These are phyloP conservation scores for Nestor notabilis DNA, from an alignment of 2,113 vertebrate genomes.

Conservation along the genomic window DNA sequence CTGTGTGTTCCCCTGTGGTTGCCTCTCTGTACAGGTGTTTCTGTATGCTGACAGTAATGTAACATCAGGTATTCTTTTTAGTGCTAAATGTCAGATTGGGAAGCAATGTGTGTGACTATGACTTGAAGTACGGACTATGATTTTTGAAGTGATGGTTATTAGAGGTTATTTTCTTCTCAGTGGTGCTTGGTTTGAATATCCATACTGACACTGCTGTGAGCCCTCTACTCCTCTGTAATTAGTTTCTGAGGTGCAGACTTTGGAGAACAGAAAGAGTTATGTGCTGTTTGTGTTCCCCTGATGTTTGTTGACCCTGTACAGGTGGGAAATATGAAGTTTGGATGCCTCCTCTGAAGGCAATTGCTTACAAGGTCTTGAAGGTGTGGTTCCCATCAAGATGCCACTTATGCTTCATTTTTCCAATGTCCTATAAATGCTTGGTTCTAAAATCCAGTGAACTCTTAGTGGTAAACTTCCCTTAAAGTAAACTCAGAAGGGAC, in stretches of 20 bases:
- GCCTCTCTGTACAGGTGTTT: background rate
- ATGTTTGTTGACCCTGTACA: background rate
- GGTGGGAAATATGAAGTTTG: background rate
- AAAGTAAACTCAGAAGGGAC: background rate
- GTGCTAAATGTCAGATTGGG: background rate
- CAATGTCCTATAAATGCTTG: background rate
- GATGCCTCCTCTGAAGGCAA: background rate
- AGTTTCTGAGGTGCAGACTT: background rate
- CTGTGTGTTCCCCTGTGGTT: background rate
- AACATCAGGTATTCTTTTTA: background rate
- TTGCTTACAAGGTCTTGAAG: background rate
- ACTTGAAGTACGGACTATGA: background rate
- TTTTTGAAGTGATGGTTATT: background rate
- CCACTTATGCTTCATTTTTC: background rate
- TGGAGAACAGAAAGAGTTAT: background rate
- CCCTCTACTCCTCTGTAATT: background rate
- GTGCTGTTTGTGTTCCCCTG: background rate
- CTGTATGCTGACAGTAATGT: background rate
- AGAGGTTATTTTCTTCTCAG: background rate
- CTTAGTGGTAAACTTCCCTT: background rate
- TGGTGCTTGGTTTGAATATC: background rate
- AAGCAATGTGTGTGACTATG: background rate
- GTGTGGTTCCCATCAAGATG: background rate
- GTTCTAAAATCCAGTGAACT: background rate
- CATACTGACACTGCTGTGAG: accelerated